phyloP scores from a whole-genome alignment of 2,888 invertebrate genomes.

The Drosophila eohydei region DNA sequence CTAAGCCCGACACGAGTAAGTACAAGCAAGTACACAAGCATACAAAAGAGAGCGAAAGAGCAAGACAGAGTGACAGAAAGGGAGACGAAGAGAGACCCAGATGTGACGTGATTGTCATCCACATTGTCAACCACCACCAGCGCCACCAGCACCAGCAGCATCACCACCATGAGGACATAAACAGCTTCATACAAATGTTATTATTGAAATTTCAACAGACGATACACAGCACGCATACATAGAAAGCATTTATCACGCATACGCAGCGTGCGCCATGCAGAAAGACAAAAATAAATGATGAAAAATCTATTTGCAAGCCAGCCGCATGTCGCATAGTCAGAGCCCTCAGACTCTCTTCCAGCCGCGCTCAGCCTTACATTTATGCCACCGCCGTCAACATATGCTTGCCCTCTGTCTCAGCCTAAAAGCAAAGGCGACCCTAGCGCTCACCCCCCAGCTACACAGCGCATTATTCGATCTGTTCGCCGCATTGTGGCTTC shows the following conservation, averaged over 20 bases:
- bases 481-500: slow-evolving; percentile 38
- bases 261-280: slow-evolving; percentile 52
- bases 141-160: slow-evolving; percentile 20
- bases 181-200: slow-evolving; percentile 79
- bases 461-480: slow-evolving; percentile 54
- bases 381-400: slow-evolving; percentile 49
- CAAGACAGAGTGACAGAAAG: slow-evolving; percentile 4
- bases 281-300: slow-evolving; percentile 57
- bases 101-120: slow-evolving; percentile 77
- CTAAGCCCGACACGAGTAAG: slow-evolving; percentile 51
- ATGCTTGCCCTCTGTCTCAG: slow-evolving; percentile 54
- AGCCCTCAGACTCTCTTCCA: not conserved
- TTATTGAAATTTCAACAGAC: slow-evolving; percentile 74
- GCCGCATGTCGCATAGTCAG: slow-evolving; percentile 9
- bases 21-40: slow-evolving; percentile 45
- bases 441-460: slow-evolving; percentile 13
- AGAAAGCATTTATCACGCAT: slow-evolving; percentile 58
- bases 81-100: slow-evolving; percentile 19
- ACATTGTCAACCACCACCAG: slow-evolving; percentile 59
- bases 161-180: slow-evolving; percentile 52
- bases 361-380: slow-evolving; percentile 32
- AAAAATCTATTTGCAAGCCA: slow-evolving; percentile 72
- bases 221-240: slow-evolving; percentile 29
- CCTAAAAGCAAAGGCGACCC: slow-evolving; percentile 17
- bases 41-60: slow-evolving; percentile 1